Conservation (phyloP, 2,797 vertebrate genomes). For the Periophthalmus magnuspinnatus region DNA sequence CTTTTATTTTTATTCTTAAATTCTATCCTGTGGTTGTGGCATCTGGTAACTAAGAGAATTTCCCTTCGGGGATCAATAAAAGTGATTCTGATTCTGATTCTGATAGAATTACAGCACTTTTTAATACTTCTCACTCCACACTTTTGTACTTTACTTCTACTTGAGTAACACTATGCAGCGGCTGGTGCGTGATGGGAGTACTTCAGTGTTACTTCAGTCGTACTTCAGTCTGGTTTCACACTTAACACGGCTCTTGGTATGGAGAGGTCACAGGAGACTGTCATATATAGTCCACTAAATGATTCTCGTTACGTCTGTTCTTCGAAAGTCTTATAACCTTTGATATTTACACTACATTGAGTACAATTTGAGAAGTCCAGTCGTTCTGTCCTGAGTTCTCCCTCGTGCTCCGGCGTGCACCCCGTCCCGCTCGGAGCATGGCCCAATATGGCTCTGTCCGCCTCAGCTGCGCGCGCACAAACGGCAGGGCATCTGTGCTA, state of each 20-base stretch:
- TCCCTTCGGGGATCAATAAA: no score
- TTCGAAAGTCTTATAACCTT: slow-evolving; percentile 9
- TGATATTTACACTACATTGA: slow-evolving; percentile 4
- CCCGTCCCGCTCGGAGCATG: slow-evolving; percentile 5
- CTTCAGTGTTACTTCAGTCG: not conserved
- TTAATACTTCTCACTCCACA: not conserved
- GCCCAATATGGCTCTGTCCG: slow-evolving; percentile 16
- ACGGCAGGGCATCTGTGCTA: slow-evolving; percentile 2
- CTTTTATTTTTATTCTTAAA: no score
- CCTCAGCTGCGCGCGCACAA: slow-evolving; percentile 2
- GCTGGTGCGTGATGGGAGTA: not conserved
- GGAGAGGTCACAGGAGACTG: slow-evolving; percentile 39
- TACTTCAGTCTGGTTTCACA: not conserved
- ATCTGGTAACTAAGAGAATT: no score
- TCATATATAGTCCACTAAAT: slow-evolving; percentile 1
- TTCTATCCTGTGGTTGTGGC: no score
- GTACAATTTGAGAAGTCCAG: not conserved
- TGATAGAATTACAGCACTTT: no score
- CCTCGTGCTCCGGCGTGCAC: slow-evolving; percentile 11
- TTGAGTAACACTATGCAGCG: no score
- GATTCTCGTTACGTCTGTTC: slow-evolving; percentile 25
- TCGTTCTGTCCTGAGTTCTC: slow-evolving; percentile 26
- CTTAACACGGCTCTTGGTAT: not conserved
- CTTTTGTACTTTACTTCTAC: not conserved
- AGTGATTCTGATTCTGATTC: no score